Conservation (phyloP, 2,113 vertebrate species). For the Bettongia penicillata region DNA sequence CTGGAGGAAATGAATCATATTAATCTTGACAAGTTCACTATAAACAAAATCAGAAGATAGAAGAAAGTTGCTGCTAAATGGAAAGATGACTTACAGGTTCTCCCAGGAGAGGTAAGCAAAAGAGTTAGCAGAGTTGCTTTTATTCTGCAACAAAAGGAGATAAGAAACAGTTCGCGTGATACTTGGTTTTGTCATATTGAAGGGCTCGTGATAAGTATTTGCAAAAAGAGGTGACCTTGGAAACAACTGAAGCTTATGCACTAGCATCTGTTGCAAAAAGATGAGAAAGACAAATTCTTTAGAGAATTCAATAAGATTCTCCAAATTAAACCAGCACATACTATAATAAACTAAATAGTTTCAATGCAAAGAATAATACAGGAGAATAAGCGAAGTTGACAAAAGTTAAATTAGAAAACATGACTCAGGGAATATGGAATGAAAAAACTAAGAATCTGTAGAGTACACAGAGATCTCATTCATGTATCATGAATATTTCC, state of each 20-base stretch:
- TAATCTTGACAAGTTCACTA: not conserved
- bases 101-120: not conserved
- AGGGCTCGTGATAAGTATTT: not conserved
- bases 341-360: not conserved
- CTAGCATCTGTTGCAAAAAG: not conserved
- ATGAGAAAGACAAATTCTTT: not conserved
- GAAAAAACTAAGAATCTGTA: not conserved
- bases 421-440: not conserved
- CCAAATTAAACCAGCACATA: not conserved
- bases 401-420: not conserved
- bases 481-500: not conserved
- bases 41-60: not conserved
- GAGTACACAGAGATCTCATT: not conserved
- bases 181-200: not conserved
- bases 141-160: not conserved
- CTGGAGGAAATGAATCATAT: not conserved
- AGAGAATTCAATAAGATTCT: not conserved
- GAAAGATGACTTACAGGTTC: not conserved
- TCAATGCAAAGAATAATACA: not conserved
- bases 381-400: not conserved
- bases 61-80: not conserved
- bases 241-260: not conserved
- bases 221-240: not conserved
- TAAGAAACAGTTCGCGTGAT: not conserved
- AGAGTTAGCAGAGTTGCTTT: not conserved